Conservation (phyloP, 2,113 vertebrate species). For the Plectropomus leopardus region DNA sequence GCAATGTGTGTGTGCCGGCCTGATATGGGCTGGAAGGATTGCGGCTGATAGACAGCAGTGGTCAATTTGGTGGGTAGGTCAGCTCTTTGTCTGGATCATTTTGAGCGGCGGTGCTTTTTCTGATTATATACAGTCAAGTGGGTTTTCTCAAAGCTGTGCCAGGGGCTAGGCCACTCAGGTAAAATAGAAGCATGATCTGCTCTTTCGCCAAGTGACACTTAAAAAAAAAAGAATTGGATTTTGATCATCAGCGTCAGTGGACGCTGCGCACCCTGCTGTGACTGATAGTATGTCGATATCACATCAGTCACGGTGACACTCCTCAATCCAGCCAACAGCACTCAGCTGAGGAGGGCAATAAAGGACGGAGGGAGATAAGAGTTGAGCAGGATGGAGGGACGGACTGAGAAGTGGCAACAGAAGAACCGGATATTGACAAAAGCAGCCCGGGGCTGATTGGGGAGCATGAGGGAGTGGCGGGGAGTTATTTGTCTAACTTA, state of each 20-base stretch:
- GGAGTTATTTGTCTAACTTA: constrained; percentile 60
- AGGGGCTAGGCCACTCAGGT: constrained; percentile 5
- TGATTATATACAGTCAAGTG: neutral
- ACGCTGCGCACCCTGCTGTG: constrained; percentile 18
- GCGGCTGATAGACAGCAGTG: constrained; percentile 52
- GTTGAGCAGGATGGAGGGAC: neutral
- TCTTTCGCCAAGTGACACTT: constrained; percentile 49
- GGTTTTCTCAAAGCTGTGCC: constrained; percentile 4
- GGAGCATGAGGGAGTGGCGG: neutral
- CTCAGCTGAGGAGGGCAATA: constrained; percentile 7
- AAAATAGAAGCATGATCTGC: constrained; percentile 43
- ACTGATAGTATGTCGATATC: constrained; percentile 34
- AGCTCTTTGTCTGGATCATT: constrained; percentile 36
- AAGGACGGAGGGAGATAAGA: constrained; percentile 31
- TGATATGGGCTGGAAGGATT: constrained; percentile 15
- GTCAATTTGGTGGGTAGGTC: constrained; percentile 36
- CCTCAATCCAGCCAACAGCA: constrained; percentile 8
- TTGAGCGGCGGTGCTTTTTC: neutral
- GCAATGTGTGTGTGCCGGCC: constrained; percentile 23
- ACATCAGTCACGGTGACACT: constrained; percentile 17
- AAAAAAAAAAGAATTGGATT: constrained; percentile 53
- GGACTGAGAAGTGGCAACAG: constrained; percentile 5
- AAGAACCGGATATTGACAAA: constrained; percentile 50
- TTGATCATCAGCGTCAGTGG: constrained; percentile 13
- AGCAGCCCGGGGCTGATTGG: constrained; percentile 30